Percentiles rank a stretch among this genome's conserved stretches.
These are phyloP conservation scores for Anabacerthia variegaticeps DNA, from an alignment of 2,797 vertebrate species.

Conservation along the genomic window DNA sequence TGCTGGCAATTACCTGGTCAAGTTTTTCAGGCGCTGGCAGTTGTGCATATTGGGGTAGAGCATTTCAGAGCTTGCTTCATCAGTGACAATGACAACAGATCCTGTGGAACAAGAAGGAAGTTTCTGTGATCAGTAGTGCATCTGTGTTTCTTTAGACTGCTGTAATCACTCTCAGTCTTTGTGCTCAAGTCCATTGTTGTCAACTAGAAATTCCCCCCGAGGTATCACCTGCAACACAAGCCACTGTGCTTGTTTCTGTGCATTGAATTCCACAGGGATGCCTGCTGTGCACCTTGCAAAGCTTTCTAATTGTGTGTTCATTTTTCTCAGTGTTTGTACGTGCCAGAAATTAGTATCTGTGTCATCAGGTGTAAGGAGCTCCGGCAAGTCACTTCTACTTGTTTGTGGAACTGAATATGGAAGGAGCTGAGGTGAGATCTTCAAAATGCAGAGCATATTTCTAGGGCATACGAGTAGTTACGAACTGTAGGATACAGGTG, in stretches of 20 bases:
- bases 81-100: slow-evolving; percentile 83
- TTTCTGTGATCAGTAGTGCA: neutral
- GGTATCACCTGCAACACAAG: neutral
- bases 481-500: neutral
- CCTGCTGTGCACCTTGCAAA: neutral
- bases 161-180: neutral
- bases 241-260: neutral
- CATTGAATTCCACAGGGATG: neutral
- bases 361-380: neutral
- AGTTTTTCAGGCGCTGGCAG: slow-evolving; percentile 82
- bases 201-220: neutral
- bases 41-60: slow-evolving; percentile 90
- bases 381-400: neutral
- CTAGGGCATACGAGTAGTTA: neutral
- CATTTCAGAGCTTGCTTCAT: slow-evolving; percentile 84
- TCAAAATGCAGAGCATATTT: neutral
- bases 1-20: slow-evolving; percentile 78
- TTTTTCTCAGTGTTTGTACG: neutral
- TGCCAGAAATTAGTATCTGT: neutral
- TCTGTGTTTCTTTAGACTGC: neutral
- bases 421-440: neutral
- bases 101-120: slow-evolving; percentile 69
- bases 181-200: neutral
- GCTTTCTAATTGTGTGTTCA: neutral
- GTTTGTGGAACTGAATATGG: neutral